Evolutionary conservation across 2,888 invertebrate species (phyloP).

Genomic region (Agrochola macilenta): DNA sequence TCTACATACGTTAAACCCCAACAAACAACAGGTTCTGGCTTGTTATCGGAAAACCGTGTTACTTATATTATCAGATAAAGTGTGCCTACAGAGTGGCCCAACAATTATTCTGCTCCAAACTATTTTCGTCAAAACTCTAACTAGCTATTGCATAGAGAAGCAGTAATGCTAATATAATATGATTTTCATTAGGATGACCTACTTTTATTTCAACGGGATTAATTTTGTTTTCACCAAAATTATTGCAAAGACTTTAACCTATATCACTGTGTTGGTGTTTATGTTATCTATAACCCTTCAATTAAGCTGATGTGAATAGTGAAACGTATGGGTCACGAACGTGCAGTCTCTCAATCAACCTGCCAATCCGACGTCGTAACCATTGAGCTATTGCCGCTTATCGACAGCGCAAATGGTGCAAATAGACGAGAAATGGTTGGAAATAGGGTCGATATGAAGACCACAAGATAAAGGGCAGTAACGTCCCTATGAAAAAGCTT

Average conservation of each 20-base stretch:
- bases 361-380: slow-evolving; percentile 20
- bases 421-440: slow-evolving; percentile 11
- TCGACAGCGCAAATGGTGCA: slow-evolving; percentile 17
- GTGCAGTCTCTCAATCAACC: slow-evolving; percentile 29
- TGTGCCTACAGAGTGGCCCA: background rate
- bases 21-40: slow-evolving; percentile 32
- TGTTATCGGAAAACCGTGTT: slow-evolving; percentile 10
- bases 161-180: background rate
- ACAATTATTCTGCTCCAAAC: slow-evolving; percentile 17
- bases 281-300: background rate
- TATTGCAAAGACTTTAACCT: background rate
- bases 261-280: background rate
- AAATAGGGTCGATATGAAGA: slow-evolving; percentile 11
- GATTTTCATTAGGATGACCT: background rate
- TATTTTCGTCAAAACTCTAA: background rate
- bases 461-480: slow-evolving; percentile 12
- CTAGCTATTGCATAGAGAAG: background rate
- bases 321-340: background rate
- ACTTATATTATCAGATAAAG: slow-evolving; percentile 24
- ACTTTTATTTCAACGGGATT: background rate
- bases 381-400: slow-evolving; percentile 19
- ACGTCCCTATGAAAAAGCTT: slow-evolving; percentile 11
- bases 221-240: background rate
- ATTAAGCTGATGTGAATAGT: slow-evolving; percentile 18
- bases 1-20: background rate